Evolutionary conservation across 2,113 vertebrate species (phyloP).

Genomic region (Pogona vitticeps): DNA sequence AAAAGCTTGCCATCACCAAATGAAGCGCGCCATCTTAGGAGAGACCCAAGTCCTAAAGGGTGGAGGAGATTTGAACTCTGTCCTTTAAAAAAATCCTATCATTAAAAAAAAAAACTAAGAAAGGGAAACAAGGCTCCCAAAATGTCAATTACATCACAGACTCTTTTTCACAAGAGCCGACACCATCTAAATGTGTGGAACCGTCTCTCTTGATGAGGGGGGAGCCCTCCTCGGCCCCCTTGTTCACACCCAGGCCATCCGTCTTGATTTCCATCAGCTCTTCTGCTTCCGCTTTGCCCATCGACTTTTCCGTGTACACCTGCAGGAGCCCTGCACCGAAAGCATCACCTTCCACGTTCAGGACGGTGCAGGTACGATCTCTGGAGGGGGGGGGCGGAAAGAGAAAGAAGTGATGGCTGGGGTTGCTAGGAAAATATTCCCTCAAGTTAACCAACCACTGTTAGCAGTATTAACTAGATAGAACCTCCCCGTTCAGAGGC

Average conservation of each 20-base stretch:
- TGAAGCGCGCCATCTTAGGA: too few relatives aligned
- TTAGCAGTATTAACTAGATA: too few relatives aligned
- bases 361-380: constrained; percentile 88
- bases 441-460: background rate
- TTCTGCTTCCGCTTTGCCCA: background rate
- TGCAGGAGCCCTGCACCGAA: constrained; percentile 89
- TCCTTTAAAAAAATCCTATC: background rate
- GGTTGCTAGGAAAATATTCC: background rate
- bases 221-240: constrained; percentile 64
- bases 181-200: background rate
- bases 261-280: constrained; percentile 73
- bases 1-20: background rate
- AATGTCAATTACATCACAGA: constrained; percentile 74
- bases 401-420: background rate
- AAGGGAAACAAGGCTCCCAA: background rate
- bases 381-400: constrained; percentile 56
- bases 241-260: background rate
- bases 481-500: background rate
- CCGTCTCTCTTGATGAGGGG: constrained; percentile 75
- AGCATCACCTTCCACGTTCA: constrained; percentile 91
- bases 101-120: background rate
- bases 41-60: background rate
- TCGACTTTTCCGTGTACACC: constrained; percentile 71
- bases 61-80: background rate
- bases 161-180: constrained; percentile 68